phyloP scores from a whole-genome alignment of 2,797 vertebrate species.

The Ptychobarbus kaznakovi region DNA sequence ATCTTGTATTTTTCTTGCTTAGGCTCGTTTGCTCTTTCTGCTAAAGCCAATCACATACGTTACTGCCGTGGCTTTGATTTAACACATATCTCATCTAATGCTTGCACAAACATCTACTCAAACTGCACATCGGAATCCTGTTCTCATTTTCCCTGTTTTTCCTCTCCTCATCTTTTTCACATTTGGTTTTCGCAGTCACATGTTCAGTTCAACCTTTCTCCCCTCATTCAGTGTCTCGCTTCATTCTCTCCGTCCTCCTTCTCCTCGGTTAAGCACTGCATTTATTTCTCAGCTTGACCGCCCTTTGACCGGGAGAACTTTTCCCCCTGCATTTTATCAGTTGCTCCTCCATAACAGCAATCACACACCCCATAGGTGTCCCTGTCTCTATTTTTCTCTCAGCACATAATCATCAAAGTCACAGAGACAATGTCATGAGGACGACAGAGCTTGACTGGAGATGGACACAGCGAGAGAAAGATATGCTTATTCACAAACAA shows the following conservation, averaged over 20 bases:
- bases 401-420: conserved; percentile 26
- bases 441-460: conserved; percentile 1
- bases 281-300: conserved; percentile 18
- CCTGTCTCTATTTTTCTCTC: conserved; percentile 11
- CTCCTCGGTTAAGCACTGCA: neutral
- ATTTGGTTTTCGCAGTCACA: neutral
- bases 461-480: neutral
- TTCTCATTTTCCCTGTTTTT: neutral
- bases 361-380: conserved; percentile 4
- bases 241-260: neutral
- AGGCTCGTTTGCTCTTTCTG: conserved; percentile 4
- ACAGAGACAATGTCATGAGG: conserved; percentile 16
- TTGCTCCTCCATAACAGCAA: conserved; percentile 23
- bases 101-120: conserved; percentile 5
- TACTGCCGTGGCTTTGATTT: neutral
- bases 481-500: neutral
- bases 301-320: neutral
- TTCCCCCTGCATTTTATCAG: conserved; percentile 22
- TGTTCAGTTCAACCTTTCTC: conserved; percentile 8
- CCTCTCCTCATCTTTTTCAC: neutral
- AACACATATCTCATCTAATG: conserved; percentile 7
- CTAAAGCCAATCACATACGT: conserved; percentile 9
- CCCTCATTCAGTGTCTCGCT: neutral
- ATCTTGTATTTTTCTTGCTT: conserved; percentile 17
- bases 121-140: neutral